Percentiles rank a stretch among this genome's conserved stretches.
phyloP scores from a whole-genome alignment of 2,797 vertebrate genomes.

The Oceanodroma leucorhoa region DNA sequence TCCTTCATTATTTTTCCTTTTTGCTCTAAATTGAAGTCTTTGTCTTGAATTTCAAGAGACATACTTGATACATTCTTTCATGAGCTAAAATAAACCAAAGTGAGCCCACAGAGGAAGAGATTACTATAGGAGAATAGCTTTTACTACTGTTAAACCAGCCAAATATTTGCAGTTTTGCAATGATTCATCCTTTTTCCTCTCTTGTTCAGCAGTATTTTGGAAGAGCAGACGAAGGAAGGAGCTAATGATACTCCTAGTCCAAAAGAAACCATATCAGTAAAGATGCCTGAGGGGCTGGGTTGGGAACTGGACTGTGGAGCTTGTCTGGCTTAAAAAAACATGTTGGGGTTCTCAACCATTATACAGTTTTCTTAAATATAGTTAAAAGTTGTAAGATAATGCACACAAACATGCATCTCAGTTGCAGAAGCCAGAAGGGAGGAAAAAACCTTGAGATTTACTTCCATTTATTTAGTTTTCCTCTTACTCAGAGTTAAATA shows the following conservation, averaged over 20 bases:
- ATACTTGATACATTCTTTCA: neutral
- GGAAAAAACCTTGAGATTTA: neutral
- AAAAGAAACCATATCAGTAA: neutral
- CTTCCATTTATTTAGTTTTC: neutral
- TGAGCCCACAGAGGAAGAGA: constrained; percentile 23
- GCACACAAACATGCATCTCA: neutral
- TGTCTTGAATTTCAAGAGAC: constrained; percentile 20
- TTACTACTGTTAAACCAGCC: neutral
- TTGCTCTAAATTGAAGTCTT: constrained; percentile 10
- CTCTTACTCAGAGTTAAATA: neutral
- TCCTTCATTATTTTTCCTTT: constrained; percentile 30
- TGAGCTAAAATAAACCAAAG: constrained; percentile 16
- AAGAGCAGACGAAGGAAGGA: constrained; percentile 21
- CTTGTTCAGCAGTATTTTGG: constrained; percentile 30
- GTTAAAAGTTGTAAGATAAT: neutral
- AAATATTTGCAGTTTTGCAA: constrained; percentile 48
- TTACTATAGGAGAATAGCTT: constrained; percentile 13
- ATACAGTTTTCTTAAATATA: neutral
- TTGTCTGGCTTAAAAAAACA: neutral
- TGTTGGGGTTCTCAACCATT: neutral
- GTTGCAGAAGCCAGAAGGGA: neutral
- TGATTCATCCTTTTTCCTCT: constrained; percentile 52
- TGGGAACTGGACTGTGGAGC: neutral
- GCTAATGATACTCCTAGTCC: neutral
- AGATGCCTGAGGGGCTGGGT: neutral